Base-by-base conservation (phyloP, 2,888 invertebrate species). In the Tenthredo mesomela region DNA sequence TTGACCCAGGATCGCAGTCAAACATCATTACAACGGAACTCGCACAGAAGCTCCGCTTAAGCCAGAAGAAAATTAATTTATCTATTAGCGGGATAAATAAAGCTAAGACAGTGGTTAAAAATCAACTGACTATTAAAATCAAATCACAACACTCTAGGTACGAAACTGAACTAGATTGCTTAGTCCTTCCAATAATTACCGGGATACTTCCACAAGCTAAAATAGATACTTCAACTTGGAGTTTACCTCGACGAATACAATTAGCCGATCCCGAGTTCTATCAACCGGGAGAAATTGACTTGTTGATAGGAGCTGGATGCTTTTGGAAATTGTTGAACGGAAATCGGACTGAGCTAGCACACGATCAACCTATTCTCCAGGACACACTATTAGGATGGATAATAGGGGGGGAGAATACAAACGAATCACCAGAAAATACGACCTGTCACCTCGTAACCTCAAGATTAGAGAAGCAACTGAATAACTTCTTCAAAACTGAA, bases 1-100 rank as follows among this genome's bases (percentile, higher is more conserved):
- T 88, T 12, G 87, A 87, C 80, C 82, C 84, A 12, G 86, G 87
- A 2, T 87, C 87, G 2, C 87, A 87, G 70, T 86, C 87, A 0
- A 87, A 88, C 73, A 18, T 87, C 2, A 87, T 87, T 10, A 84
- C 73, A 0, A 83, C 86, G 33, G 82, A 84, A 7, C 84, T 88
- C 2, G 85, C 84, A 9, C 61, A 61, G n/a, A 84, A 47, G 25
- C 85, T 86, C 70, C 85, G 85, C n/a, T 50, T 86, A 25, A 9
- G 54, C 33, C 73, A 84, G 61, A 80, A 65, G 0, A 85, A 85
- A 40, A 84, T 29, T 21, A 73, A 65, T 25, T 84, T 85, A 18
- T 58, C 84, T 1, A 84, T 87, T 33, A 85, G 83, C 54, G 85
- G 86, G n/a, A 82, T 86, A 1, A 85, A 86, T 40, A 75, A 86